phyloP scores from a whole-genome alignment of 2,113 vertebrate genomes.

The Puffinus mauretanicus region DNA sequence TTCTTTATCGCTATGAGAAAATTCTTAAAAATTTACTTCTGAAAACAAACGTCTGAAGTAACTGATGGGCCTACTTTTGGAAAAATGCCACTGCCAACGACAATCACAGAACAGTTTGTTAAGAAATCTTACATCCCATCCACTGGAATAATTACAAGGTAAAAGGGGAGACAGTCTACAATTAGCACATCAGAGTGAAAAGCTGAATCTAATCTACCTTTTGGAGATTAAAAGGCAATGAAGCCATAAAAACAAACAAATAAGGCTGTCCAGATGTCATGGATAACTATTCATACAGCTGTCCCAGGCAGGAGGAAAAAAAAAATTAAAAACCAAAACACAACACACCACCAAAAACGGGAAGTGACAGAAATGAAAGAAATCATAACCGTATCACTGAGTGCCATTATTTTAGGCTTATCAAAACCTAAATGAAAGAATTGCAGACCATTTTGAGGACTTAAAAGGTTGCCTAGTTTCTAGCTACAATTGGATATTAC shows the following conservation, averaged over 20 bases:
- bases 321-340: background rate
- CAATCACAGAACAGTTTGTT: background rate
- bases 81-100: background rate
- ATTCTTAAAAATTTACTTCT: background rate
- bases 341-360: background rate
- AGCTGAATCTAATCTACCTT: background rate
- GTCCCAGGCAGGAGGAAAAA: background rate
- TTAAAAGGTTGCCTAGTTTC: background rate
- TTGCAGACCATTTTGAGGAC: background rate
- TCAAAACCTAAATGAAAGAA: background rate
- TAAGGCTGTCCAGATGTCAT: background rate
- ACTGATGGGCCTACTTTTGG: background rate
- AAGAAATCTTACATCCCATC: background rate
- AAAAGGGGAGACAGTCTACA: background rate
- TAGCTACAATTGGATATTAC: background rate
- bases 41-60: background rate
- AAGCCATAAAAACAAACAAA: background rate
- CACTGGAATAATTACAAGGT: background rate
- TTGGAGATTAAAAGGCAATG: background rate
- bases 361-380: background rate
- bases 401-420: background rate
- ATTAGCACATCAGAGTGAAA: background rate
- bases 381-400: background rate
- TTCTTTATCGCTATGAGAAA: background rate
- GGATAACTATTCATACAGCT: background rate